Evolutionary conservation across 2,888 invertebrate genomes (phyloP).

Genomic region (Lepidochrysops patricia): DNA sequence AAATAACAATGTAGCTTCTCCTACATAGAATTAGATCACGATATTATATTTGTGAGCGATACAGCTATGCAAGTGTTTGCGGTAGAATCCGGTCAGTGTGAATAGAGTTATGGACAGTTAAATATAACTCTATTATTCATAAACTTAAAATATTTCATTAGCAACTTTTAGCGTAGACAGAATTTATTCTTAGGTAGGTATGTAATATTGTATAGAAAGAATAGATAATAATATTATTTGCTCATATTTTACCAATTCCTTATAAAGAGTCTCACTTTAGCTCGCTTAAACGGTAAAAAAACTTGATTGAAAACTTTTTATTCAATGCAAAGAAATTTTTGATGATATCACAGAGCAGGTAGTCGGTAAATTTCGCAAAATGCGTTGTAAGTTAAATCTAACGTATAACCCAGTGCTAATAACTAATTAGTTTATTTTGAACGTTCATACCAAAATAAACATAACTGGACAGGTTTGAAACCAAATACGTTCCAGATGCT

Average conservation of each 20-base stretch:
- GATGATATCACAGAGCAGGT: too few species aligned
- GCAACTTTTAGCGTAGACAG: too few species aligned
- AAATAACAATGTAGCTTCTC: conserved; percentile 4
- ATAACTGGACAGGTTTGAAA: conserved; percentile 11
- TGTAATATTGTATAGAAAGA: too few species aligned
- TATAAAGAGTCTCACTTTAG: too few species aligned
- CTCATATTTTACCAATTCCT: too few species aligned
- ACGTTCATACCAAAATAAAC: conserved; percentile 1
- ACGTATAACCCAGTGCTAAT: not conserved
- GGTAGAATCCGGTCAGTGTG: not conserved
- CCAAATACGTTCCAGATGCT: conserved; percentile 40
- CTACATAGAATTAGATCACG: conserved; percentile 9
- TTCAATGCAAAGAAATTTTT: too few species aligned
- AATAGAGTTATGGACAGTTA: not conserved
- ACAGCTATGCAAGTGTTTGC: conserved; percentile 3
- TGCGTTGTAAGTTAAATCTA: not conserved
- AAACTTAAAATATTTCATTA: too few species aligned
- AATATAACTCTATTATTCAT: not conserved
- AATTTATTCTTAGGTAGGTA: too few species aligned
- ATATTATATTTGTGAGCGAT: conserved; percentile 4
- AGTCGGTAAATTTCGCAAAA: not conserved
- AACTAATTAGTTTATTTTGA: conserved; percentile 1
- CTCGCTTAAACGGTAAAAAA: too few species aligned
- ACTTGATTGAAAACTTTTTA: too few species aligned
- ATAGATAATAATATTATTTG: too few species aligned